phyloP scores from a whole-genome alignment of 2,797 vertebrate genomes.

The Ctenopoma kingsleyae region DNA sequence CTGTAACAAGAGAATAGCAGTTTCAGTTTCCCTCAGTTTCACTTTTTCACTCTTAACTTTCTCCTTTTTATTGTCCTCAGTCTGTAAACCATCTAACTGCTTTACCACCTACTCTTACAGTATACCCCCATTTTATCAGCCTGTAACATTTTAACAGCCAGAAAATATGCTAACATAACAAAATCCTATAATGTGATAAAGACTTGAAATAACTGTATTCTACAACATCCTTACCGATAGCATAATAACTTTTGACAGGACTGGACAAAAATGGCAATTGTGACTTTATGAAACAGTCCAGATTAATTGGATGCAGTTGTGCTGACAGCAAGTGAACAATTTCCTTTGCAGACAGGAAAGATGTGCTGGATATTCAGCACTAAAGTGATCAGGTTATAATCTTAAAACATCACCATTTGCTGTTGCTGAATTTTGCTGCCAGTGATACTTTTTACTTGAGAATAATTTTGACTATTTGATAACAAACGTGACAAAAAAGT shows the following conservation, averaged over 20 bases:
- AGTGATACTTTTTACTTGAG: neutral
- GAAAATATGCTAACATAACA: constrained; percentile 30
- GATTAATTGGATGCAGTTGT: constrained; percentile 20
- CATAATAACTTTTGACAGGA: constrained; percentile 9
- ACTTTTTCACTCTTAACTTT: constrained; percentile 2
- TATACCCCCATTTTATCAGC: neutral
- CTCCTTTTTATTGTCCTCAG: constrained; percentile 7
- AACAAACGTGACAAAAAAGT: neutral
- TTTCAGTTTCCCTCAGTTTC: constrained; percentile 1
- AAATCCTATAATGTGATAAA: constrained; percentile 21
- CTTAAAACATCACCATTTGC: constrained; percentile 4
- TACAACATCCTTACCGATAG: constrained; percentile 4
- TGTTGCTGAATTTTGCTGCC: constrained; percentile 2
- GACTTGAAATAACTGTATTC: constrained; percentile 20
- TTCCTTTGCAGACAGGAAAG: constrained; percentile 3
- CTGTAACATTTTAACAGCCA: constrained; percentile 24
- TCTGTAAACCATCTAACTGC: neutral
- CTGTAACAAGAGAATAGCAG: constrained; percentile 10
- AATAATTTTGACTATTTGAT: neutral
- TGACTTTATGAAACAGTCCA: neutral
- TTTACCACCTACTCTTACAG: neutral
- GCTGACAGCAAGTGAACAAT: constrained; percentile 12
- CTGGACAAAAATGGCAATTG: constrained; percentile 11
- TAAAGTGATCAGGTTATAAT: neutral
- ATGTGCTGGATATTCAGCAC: neutral